Percentiles rank a stretch among this genome's conserved stretches.
Conservation (phyloP, 2,888 invertebrate genomes). For the Netelia inedita region DNA sequence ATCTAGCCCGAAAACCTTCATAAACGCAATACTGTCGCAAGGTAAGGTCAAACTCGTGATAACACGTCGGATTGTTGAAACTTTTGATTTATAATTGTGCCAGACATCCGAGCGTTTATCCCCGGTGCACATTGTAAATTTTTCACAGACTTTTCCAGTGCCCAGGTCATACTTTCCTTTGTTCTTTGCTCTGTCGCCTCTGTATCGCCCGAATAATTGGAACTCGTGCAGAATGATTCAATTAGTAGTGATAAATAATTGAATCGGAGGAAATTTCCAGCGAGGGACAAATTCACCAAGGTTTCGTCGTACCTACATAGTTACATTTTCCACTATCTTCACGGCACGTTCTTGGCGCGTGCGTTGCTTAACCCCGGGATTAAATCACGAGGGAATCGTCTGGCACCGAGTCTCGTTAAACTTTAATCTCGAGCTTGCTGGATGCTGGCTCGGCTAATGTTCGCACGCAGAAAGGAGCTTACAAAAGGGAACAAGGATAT, state of each 20-base stretch:
- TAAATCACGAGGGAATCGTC: constrained; percentile 61
- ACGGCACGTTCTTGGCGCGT: constrained; percentile 35
- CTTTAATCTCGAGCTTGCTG: constrained; percentile 62
- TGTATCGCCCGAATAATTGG: constrained; percentile 43
- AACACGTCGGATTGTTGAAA: not conserved
- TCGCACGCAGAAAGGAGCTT: constrained; percentile 38
- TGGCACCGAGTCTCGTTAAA: constrained; percentile 63
- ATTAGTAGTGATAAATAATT: constrained; percentile 56
- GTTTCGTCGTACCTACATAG: constrained; percentile 20
- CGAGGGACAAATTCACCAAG: constrained; percentile 37
- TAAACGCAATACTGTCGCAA: not conserved
- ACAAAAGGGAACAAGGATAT: constrained; percentile 44
- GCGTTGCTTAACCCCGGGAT: constrained; percentile 48
- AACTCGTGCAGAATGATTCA: constrained; percentile 50
- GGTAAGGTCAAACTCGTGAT: not conserved
- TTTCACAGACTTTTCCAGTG: not conserved
- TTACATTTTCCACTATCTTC: constrained; percentile 20
- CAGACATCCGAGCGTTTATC: not conserved
- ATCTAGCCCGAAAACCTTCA: not conserved
- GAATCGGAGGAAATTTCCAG: constrained; percentile 45
- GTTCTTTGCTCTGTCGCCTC: not conserved
- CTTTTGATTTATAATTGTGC: not conserved
- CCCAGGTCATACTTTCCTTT: not conserved
- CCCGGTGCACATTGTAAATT: not conserved
- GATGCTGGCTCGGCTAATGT: constrained; percentile 43